A percentile compares a stretch with the other conserved stretches of the same genome.
These are phyloP conservation scores for Troides aeacus DNA, from an alignment of 2,888 invertebrate species.

Conservation along the genomic window DNA sequence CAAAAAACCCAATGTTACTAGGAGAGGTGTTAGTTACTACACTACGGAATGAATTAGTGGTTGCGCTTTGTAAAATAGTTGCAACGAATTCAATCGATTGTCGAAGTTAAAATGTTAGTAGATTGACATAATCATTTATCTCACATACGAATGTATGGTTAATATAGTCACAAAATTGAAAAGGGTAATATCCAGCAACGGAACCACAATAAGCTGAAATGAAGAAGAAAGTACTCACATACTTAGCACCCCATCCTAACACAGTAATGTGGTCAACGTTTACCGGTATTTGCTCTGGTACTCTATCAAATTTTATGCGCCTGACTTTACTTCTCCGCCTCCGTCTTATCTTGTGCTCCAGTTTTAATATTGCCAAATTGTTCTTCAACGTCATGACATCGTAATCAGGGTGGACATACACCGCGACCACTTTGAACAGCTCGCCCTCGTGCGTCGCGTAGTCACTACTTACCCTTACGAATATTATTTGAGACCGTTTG, in stretches of 20 bases:
- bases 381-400: slow-evolving; percentile 52
- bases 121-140: too few relatives aligned
- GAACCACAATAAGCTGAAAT: background rate
- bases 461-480: slow-evolving; percentile 60
- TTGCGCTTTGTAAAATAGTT: too few relatives aligned
- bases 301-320: slow-evolving; percentile 43
- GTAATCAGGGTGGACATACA: slow-evolving; percentile 62
- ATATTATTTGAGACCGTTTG: slow-evolving; percentile 36
- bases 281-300: slow-evolving; percentile 40
- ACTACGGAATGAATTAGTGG: too few relatives aligned
- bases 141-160: too few relatives aligned
- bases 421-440: slow-evolving; percentile 50
- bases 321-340: slow-evolving; percentile 29
- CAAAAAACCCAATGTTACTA: too few relatives aligned
- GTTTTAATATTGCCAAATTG: slow-evolving; percentile 57
- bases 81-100: too few relatives aligned
- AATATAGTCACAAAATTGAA: too few relatives aligned
- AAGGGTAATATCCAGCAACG: too few relatives aligned
- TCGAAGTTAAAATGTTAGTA: too few relatives aligned
- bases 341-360: slow-evolving; percentile 30
- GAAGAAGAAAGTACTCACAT: slow-evolving; percentile 43
- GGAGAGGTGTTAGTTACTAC: too few relatives aligned
- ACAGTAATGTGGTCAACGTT: slow-evolving; percentile 61
- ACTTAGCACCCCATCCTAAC: slow-evolving; percentile 64
- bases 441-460: slow-evolving; percentile 55